These are phyloP conservation scores for Todiramphus chloris DNA, from an alignment of 2,113 vertebrate genomes.

Conservation along the genomic window DNA sequence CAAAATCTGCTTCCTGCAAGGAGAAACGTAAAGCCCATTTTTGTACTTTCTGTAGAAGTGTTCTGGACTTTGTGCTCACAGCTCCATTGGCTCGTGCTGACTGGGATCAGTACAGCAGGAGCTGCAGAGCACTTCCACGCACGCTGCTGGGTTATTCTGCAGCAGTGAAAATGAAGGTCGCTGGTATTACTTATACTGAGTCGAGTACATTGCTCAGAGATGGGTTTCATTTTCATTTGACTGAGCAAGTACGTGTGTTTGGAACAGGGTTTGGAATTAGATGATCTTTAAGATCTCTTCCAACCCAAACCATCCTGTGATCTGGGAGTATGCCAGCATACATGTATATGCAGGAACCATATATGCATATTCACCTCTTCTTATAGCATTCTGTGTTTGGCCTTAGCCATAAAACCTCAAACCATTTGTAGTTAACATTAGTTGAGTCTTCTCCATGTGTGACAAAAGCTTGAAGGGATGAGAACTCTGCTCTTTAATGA, in stretches of 20 bases:
- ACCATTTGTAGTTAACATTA: background rate
- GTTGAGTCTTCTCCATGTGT: background rate
- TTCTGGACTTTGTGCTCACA: background rate
- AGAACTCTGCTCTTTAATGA: background rate
- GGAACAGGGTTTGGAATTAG: background rate
- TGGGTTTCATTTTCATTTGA: background rate
- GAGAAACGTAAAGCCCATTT: background rate
- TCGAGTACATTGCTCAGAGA: background rate
- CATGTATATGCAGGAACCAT: accelerated
- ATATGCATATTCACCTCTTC: background rate
- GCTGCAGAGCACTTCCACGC: background rate
- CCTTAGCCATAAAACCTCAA: background rate
- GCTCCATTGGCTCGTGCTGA: background rate
- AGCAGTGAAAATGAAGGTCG: background rate
- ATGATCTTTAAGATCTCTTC: background rate
- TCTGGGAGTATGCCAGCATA: background rate
- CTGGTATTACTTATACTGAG: background rate
- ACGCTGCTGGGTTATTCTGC: background rate
- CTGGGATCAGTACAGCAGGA: background rate
- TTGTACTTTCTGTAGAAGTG: background rate
- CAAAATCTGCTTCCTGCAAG: background rate
- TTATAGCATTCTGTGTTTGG: background rate
- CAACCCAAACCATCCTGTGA: background rate
- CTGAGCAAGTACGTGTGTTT: background rate
- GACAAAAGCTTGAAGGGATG: background rate